Base-by-base conservation (phyloP, 1,140 invertebrate genomes). In the Physella acuta region DNA sequence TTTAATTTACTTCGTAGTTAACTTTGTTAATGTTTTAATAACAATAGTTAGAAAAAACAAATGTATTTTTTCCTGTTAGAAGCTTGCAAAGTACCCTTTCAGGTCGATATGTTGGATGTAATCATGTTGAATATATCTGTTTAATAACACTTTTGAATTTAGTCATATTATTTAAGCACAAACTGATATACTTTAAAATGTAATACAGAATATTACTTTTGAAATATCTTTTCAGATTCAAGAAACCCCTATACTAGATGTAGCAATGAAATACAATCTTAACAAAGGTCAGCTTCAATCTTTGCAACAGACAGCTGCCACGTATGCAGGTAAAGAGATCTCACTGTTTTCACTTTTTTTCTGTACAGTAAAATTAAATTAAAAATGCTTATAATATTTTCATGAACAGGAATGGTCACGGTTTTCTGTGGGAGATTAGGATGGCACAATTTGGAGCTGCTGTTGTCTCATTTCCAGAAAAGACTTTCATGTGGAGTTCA, bases 401-500 rank as follows among this genome's bases (percentile, higher is more conserved):
- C 51, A 31, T 31, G 5, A 34, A 64, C 82, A 93, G 92, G 92
- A 61, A 95, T 95, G 92, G 91, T 97, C 0, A 94, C 93, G 1
- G 90, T 92, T 28, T 97, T 98, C 86, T 96, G 94, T 86, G 89
- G 90, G 76, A 90, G 94, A 59, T 85, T 99, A n/a, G 93, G 95
- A 2, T 99, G 96, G 96, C 89, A 89, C 64, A 94, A 91, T 79
- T 87, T 99, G 67, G 93, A 97, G 83, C 85, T 96, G 36, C 86
- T 99, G 2, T 88, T 99, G 17, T 90, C 90, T 4, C 93, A 97
- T 84, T 98, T 99, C 85, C 94, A 97, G 87, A 90, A 92, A 74
- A 90, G 97, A 24, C 87, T 99, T 30, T 92, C 94, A 75, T 98
- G 98, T 86, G 97, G 97, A 16, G 91, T 98, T 36, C 92, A 94